Conservation (phyloP, 37 sponge, comb jelly and placozoan species). For the Aphrocallistes beatrix region DNA sequence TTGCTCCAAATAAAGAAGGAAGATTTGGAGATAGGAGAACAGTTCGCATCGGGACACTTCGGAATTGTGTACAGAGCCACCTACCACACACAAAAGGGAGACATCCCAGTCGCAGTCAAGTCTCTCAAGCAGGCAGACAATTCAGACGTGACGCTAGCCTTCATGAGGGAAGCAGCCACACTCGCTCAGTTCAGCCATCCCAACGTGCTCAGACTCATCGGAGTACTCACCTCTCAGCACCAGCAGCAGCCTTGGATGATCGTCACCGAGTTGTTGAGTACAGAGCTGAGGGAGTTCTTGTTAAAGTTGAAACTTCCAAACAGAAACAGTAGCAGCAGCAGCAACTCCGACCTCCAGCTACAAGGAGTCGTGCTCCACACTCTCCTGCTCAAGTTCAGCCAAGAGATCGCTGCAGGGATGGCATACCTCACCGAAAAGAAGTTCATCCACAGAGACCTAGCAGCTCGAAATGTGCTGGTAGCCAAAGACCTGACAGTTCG, state of each 20-base stretch:
- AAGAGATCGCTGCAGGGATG: constrained; percentile 26
- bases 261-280: background rate
- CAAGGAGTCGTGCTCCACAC: too few species aligned
- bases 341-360: background rate
- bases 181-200: constrained; percentile 24
- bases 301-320: background rate
- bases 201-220: constrained; percentile 9
- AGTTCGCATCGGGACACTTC: constrained; percentile 10
- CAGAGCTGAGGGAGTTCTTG: constrained; percentile 6
- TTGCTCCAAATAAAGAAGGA: background rate
- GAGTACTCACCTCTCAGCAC: background rate
- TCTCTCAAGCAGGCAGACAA: background rate
- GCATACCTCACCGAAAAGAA: constrained; percentile 20
- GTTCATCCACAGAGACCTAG: constrained; percentile 15
- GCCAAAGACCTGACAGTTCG: background rate
- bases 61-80: background rate
- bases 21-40: constrained; percentile 4
- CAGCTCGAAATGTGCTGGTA: background rate
- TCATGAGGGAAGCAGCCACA: constrained; percentile 16
- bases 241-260: background rate
- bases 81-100: background rate
- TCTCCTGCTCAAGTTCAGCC: constrained; percentile 10
- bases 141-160: background rate
- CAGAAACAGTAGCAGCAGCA: background rate
- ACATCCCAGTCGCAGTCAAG: constrained; percentile 13